Percentiles rank a stretch among this genome's conserved stretches.
Evolutionary conservation across 2,113 vertebrate genomes (phyloP).

Genomic region (Oreotrochilus melanogaster): DNA sequence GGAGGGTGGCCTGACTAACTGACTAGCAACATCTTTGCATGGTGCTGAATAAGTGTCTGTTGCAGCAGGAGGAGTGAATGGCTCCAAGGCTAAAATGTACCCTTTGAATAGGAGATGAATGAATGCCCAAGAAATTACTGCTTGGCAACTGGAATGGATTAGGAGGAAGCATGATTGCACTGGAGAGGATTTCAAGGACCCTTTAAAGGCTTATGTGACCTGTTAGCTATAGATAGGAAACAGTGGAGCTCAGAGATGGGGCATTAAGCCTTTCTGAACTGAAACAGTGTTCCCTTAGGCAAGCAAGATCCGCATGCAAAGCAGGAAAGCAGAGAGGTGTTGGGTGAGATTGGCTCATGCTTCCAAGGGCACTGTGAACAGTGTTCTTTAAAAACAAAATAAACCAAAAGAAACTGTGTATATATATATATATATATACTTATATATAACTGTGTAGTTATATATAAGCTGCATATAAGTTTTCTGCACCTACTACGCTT

Average conservation of each 20-base stretch:
- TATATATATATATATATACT: too few relatives aligned
- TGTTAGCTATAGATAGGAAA: conserved; percentile 37
- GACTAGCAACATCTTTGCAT: neutral
- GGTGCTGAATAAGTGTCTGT: neutral
- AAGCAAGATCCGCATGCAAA: neutral
- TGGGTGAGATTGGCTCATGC: neutral
- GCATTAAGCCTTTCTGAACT: conserved; percentile 17
- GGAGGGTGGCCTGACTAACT: neutral
- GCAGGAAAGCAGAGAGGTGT: neutral
- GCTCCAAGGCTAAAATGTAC: neutral
- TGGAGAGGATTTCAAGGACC: conserved; percentile 45
- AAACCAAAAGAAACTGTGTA: neutral
- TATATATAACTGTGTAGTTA: neutral
- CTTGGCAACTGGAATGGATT: conserved; percentile 20
- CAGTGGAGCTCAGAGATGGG: neutral
- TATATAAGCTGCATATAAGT: neutral
- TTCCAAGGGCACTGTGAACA: neutral
- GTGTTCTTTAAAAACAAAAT: neutral
- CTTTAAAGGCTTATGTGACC: conserved; percentile 11
- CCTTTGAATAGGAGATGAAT: neutral
- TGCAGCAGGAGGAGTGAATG: neutral
- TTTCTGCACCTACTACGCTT: neutral
- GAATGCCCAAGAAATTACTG: conserved; percentile 18
- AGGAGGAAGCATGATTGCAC: conserved; percentile 6
- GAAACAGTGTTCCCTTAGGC: conserved; percentile 5